Evolutionary conservation across 2,797 vertebrate species (phyloP).

Genomic region (Chrosomus eos): DNA sequence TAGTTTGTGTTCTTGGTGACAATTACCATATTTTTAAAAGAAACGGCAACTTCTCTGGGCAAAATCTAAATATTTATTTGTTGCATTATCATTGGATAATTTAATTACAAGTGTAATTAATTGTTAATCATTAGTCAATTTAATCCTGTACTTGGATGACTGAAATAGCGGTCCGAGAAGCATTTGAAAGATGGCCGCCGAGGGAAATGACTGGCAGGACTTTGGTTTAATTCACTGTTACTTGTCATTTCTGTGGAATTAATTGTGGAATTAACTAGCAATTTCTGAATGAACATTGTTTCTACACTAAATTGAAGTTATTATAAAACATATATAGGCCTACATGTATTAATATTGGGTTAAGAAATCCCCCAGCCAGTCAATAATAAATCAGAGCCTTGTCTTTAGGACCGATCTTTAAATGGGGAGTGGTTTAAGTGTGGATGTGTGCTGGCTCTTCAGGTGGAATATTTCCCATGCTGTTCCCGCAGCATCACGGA

Average conservation of each 20-base stretch:
- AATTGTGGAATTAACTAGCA: neutral
- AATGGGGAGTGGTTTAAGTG: slow-evolving; percentile 15
- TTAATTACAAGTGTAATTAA: neutral
- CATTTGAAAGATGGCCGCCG: no score
- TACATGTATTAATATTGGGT: neutral
- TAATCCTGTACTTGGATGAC: neutral
- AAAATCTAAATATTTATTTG: neutral
- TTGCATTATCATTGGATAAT: neutral
- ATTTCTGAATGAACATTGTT: neutral
- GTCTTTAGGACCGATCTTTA: slow-evolving; percentile 31
- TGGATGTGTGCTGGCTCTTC: slow-evolving; percentile 48
- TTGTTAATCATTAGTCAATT: neutral
- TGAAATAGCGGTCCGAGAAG: neutral
- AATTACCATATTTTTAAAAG: neutral
- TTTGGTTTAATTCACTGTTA: neutral
- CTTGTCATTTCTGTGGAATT: neutral
- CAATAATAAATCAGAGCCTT: slow-evolving; percentile 71
- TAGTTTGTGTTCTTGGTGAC: neutral
- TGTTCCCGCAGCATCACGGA: slow-evolving; percentile 67
- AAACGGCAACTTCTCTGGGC: neutral
- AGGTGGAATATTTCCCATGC: slow-evolving; percentile 78
- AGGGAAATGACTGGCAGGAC: no score
- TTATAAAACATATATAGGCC: neutral
- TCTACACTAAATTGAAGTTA: neutral
- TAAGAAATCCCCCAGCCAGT: slow-evolving; percentile 17